These are phyloP conservation scores for Decapterus maruadsi DNA, from an alignment of 2,797 vertebrate genomes.

Conservation along the genomic window DNA sequence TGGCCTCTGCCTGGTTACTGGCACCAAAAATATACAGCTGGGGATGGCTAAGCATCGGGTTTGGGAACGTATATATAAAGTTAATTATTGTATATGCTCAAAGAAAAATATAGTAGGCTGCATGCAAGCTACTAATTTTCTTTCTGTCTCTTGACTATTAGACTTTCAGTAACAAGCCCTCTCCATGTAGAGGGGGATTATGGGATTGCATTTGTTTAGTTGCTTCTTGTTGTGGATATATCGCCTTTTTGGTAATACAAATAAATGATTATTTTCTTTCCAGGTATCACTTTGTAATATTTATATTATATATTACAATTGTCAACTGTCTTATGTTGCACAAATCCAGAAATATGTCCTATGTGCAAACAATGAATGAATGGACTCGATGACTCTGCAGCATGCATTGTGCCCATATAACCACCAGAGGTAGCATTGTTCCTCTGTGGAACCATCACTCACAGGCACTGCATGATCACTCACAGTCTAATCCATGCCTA, in stretches of 20 bases:
- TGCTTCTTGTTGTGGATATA: constrained; percentile 45
- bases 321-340: constrained; percentile 2
- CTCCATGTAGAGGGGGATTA: constrained; percentile 56
- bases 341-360: background rate
- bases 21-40: constrained; percentile 82
- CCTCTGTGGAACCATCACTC: constrained; percentile 19
- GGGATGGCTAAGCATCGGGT: constrained; percentile 77
- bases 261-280: constrained; percentile 11
- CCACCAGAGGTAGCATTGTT: constrained; percentile 78
- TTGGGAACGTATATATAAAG: constrained; percentile 83
- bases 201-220: constrained; percentile 55
- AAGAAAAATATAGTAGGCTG: constrained; percentile 85
- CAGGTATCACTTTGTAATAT: background rate
- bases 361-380: background rate
- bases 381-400: constrained; percentile 10
- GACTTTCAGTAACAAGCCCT: constrained; percentile 75
- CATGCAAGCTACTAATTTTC: constrained; percentile 80
- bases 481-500: constrained; percentile 12
- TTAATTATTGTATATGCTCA: constrained; percentile 86
- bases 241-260: background rate
- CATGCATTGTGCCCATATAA: constrained; percentile 46
- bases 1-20: constrained; percentile 76
- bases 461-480: background rate
- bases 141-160: constrained; percentile 74
- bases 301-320: background rate